These are phyloP conservation scores for Rutilus rutilus DNA, from an alignment of 2,113 vertebrate species.

Conservation along the genomic window DNA sequence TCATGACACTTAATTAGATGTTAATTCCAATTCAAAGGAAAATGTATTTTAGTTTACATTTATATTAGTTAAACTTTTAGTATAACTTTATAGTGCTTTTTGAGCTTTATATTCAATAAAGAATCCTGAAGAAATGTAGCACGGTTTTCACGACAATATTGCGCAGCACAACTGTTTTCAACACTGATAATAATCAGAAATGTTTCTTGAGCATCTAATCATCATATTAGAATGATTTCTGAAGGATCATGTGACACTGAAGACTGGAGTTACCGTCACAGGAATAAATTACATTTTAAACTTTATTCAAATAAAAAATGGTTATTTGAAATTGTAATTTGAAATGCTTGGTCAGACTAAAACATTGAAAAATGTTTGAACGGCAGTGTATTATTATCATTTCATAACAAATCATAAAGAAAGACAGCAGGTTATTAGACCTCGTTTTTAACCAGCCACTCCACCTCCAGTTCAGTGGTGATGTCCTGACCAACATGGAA, in stretches of 20 bases:
- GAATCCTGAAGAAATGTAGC: not conserved
- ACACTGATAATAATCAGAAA: not conserved
- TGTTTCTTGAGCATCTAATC: not conserved
- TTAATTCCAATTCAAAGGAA: too few species aligned
- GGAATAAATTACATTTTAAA: too few species aligned
- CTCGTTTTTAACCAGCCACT: slow-evolving; percentile 72
- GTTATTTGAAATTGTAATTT: not conserved
- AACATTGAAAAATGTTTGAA: not conserved
- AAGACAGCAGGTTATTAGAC: slow-evolving; percentile 54
- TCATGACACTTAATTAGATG: too few species aligned
- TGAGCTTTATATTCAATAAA: not conserved
- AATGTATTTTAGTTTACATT: too few species aligned
- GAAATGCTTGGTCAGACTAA: not conserved
- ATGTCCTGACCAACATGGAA: slow-evolving; percentile 64
- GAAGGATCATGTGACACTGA: not conserved
- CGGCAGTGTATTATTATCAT: not conserved
- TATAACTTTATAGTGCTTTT: not conserved
- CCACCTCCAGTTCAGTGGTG: slow-evolving; percentile 69
- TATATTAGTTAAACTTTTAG: too few species aligned
- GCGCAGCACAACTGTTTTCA: not conserved
- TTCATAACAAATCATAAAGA: not conserved
- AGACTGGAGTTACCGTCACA: not conserved
- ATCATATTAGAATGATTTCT: not conserved
- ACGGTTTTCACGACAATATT: too few species aligned
- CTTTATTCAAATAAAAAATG: not conserved